Conservation (phyloP, 2,113 vertebrate species). For the Ceyx cyanopectus region DNA sequence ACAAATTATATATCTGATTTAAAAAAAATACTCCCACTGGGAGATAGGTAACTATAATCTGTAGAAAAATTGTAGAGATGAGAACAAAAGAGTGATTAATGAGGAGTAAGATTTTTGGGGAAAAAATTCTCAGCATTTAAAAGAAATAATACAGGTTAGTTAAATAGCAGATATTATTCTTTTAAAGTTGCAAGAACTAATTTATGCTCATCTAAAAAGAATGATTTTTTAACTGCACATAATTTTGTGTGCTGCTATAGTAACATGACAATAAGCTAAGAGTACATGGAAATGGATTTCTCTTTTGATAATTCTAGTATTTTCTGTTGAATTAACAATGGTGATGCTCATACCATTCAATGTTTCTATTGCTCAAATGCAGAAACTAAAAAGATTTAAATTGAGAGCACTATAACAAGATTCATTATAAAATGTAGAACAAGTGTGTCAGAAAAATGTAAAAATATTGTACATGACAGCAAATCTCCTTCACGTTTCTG, state of each 20-base stretch:
- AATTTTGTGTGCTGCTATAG: slow-evolving; percentile 16
- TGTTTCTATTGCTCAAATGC: neutral
- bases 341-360: neutral
- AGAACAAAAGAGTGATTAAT: neutral
- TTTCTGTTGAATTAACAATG: neutral
- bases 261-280: neutral
- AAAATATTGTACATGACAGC: neutral
- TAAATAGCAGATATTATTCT: neutral
- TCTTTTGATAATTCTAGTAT: neutral
- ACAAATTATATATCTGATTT: neutral
- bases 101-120: neutral
- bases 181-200: neutral
- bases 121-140: neutral
- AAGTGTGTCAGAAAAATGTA: neutral
- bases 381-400: neutral
- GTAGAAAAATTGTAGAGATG: neutral
- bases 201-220: neutral
- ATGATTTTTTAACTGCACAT: neutral
- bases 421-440: neutral
- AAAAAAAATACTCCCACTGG: neutral
- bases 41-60: neutral
- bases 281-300: neutral
- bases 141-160: neutral
- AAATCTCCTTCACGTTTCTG: neutral
- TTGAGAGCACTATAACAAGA: neutral